A percentile compares a stretch with the other conserved stretches of the same genome.
phyloP scores from a whole-genome alignment of 2,113 vertebrate species.

The Camelus dromedarius region DNA sequence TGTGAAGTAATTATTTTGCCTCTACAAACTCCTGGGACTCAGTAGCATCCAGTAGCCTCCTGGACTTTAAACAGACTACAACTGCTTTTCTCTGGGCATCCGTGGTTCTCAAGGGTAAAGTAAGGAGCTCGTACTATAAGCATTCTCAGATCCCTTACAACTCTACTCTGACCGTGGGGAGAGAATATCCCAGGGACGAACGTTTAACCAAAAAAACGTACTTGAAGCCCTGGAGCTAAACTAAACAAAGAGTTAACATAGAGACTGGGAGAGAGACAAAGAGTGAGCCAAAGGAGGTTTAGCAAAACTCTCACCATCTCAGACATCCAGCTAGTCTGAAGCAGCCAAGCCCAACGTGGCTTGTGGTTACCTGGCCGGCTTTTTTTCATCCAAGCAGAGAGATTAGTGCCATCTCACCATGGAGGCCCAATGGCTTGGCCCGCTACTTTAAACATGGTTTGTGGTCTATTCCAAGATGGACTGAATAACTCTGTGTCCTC shows the following conservation, averaged over 20 bases:
- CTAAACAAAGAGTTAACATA: slow-evolving; percentile 80
- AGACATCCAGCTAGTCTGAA: slow-evolving; percentile 9
- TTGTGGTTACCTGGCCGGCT: slow-evolving; percentile 85
- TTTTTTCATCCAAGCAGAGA: slow-evolving; percentile 72
- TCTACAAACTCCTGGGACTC: not conserved
- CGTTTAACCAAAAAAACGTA: not conserved
- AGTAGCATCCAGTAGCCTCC: not conserved
- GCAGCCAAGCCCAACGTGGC: slow-evolving; percentile 67
- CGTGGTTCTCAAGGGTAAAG: not conserved
- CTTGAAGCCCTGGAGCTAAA: slow-evolving; percentile 41
- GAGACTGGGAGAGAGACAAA: slow-evolving; percentile 51
- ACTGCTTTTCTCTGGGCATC: not conserved
- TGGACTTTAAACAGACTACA: not conserved
- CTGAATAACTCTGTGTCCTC: slow-evolving; percentile 78
- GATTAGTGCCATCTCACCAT: slow-evolving; percentile 74
- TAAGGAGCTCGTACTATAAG: not conserved
- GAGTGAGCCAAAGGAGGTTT: slow-evolving; percentile 47
- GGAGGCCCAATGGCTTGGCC: slow-evolving; percentile 81
- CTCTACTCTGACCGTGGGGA: not conserved
- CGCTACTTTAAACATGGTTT: slow-evolving; percentile 84
- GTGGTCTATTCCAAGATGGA: slow-evolving; percentile 79
- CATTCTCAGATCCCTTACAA: not conserved
- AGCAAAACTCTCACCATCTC: slow-evolving; percentile 40
- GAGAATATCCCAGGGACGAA: not conserved
- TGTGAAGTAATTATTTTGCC: not conserved